These are phyloP conservation scores for Zoanthus gigantus DNA, from an alignment of 92 coral and sea anemone species.

Conservation along the genomic window DNA sequence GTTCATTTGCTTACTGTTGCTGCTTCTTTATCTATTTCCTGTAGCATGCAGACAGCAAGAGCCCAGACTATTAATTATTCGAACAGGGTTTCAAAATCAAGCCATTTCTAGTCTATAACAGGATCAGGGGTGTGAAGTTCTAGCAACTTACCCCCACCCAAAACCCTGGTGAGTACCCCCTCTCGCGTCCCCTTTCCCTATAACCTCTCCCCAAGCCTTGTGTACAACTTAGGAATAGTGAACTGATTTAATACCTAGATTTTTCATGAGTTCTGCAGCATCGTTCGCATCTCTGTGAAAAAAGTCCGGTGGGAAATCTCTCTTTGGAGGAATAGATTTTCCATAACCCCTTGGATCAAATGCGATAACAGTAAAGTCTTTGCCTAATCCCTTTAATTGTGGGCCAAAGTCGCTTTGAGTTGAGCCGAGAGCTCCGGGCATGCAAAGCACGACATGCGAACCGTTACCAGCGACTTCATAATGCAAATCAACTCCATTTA, in stretches of 20 bases:
- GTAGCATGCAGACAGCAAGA: no score
- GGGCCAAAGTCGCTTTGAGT: conserved; percentile 97
- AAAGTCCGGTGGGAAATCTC: conserved; percentile 94
- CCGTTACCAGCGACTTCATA: conserved; percentile 82
- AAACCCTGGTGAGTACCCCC: no score
- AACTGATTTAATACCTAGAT: conserved; percentile 66
- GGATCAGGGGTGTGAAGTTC: no score
- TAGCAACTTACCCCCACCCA: no score
- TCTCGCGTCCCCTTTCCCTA: no score
- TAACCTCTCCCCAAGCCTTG: no score
- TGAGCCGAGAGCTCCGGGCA: conserved; percentile 96
- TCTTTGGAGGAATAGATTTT: conserved; percentile 92
- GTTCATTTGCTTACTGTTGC: no score
- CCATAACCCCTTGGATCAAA: conserved; percentile 99
- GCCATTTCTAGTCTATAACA: no score
- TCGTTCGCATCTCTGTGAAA: conserved; percentile 91
- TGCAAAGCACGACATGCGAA: conserved; percentile 78
- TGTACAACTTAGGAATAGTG: no score
- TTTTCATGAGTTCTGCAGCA: conserved; percentile 87
- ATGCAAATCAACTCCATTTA: conserved; percentile 87
- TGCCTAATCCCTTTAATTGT: conserved; percentile 78
- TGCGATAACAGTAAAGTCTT: conserved; percentile 85
- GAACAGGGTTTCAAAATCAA: no score
- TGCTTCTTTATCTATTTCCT: no score
- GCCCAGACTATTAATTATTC: no score